These are phyloP conservation scores for Myotis brandtii DNA, from an alignment of 2,113 vertebrate species.

Conservation along the genomic window DNA sequence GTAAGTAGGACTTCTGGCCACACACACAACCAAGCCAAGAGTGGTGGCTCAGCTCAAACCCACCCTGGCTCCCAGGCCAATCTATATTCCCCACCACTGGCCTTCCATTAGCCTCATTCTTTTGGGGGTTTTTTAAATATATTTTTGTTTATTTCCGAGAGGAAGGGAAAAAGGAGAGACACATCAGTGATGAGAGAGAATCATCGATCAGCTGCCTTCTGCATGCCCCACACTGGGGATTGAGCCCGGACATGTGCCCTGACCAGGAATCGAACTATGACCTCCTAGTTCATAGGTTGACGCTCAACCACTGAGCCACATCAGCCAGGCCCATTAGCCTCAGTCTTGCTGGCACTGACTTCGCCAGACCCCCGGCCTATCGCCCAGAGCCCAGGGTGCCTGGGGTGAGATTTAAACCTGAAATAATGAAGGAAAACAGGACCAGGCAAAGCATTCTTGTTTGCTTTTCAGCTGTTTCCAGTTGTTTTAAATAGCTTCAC, in stretches of 20 bases:
- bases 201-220: too few species aligned
- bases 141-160: too few species aligned
- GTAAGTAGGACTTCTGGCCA: not conserved
- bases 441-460: not conserved
- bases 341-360: not conserved
- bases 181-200: too few species aligned
- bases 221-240: too few species aligned
- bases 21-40: not conserved
- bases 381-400: not conserved
- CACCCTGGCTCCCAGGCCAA: not conserved
- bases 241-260: too few species aligned
- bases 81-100: not conserved
- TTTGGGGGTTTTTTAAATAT: too few species aligned
- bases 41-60: not conserved
- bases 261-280: too few species aligned
- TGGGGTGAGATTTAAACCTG: not conserved
- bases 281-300: too few species aligned
- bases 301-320: too few species aligned
- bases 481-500: not conserved
- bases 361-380: too few species aligned
- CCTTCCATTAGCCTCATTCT: not conserved
- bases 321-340: not conserved
- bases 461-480: not conserved
- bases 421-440: not conserved
- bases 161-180: too few species aligned